Percentiles rank a stretch among this genome's conserved stretches.
phyloP scores from a whole-genome alignment of 2,797 vertebrate species.

The Varecia variegata region DNA sequence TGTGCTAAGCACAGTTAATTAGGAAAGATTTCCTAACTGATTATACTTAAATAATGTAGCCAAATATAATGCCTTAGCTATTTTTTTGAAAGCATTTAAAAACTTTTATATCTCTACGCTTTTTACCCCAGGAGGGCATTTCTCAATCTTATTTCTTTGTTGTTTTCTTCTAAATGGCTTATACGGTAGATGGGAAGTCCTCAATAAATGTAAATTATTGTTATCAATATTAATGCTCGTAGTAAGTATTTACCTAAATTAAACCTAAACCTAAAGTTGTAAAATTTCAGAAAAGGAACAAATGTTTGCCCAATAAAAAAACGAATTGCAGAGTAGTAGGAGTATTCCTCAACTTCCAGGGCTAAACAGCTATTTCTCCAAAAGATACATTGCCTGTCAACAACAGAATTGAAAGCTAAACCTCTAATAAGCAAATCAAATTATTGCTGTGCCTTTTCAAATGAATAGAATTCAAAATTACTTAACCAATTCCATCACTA shows the following conservation, averaged over 20 bases:
- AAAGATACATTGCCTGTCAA: conserved; percentile 27
- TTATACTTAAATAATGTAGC: not conserved
- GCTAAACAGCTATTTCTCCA: not conserved
- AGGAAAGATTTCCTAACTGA: conserved; percentile 16
- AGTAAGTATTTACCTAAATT: conserved; percentile 38
- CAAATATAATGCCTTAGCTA: not conserved
- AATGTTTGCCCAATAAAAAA: not conserved
- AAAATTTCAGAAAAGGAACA: not conserved
- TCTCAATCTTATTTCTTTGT: conserved; percentile 20
- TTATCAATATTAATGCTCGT: not conserved
- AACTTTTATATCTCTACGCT: not conserved
- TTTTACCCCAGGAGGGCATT: not conserved
- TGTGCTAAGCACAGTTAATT: not conserved
- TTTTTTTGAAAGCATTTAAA: not conserved
- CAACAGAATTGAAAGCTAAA: conserved; percentile 43
- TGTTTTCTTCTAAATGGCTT: conserved; percentile 41
- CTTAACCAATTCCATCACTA: conserved; percentile 29
- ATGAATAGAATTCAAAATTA: conserved; percentile 18
- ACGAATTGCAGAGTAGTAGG: not conserved
- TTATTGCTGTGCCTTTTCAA: conserved; percentile 17
- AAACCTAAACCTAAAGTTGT: not conserved
- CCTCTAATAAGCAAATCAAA: not conserved
- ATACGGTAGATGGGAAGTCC: not conserved
- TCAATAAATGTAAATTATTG: conserved; percentile 24
- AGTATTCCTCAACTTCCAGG: not conserved